phyloP scores from a whole-genome alignment of 2,113 vertebrate genomes.

The Python bivittatus region DNA sequence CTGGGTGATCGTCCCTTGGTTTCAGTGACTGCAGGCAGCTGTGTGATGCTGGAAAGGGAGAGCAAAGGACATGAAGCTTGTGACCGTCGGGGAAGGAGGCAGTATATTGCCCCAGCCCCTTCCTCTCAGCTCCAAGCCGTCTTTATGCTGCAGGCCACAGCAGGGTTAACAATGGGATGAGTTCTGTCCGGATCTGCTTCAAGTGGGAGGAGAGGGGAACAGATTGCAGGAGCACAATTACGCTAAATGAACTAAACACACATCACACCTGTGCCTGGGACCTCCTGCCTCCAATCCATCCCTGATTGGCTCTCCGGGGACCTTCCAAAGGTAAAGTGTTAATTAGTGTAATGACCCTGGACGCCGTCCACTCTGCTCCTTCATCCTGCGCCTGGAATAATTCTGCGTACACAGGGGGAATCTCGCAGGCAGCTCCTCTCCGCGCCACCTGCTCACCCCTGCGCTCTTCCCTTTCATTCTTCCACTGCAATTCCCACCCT shows the following conservation, averaged over 20 bases:
- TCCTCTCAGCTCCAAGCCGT: background rate
- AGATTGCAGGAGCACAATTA: slow-evolving; percentile 70
- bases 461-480: slow-evolving; percentile 32
- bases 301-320: slow-evolving; percentile 69
- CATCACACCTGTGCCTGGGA: slow-evolving; percentile 72
- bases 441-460: slow-evolving; percentile 64
- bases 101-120: background rate
- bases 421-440: slow-evolving; percentile 56
- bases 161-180: slow-evolving; percentile 57
- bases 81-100: accelerated
- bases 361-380: slow-evolving; percentile 61
- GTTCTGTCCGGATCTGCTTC: slow-evolving; percentile 15
- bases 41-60: background rate
- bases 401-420: slow-evolving; percentile 60
- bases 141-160: background rate
- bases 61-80: accelerated
- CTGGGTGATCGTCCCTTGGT: background rate
- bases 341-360: slow-evolving; percentile 74
- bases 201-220: slow-evolving; percentile 36
- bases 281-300: slow-evolving; percentile 32
- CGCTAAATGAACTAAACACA: slow-evolving; percentile 62
- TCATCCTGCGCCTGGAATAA: slow-evolving; percentile 51
- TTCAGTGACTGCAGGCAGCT: background rate
- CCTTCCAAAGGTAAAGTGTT: slow-evolving; percentile 71
- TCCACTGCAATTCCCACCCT: slow-evolving; percentile 55